Base-by-base conservation (phyloP, 2,113 vertebrate species). In the Triplophysa dalaica region DNA sequence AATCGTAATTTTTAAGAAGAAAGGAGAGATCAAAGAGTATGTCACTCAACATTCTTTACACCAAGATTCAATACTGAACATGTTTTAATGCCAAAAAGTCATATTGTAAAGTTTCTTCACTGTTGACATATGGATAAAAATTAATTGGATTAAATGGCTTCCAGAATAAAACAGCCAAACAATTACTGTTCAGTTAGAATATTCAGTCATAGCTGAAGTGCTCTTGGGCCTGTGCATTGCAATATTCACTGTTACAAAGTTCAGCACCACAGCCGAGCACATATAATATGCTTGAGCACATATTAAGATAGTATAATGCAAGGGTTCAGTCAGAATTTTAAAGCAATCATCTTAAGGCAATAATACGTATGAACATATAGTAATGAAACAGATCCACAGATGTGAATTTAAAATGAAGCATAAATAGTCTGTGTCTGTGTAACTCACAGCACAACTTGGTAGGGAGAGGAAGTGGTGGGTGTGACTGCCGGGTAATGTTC, bases 391-490 rank as follows among this genome's bases (percentile, higher is more conserved):
- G 11, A 26, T 48, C 43, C 21, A 68, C 21, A 68, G 6, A 16
- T 9, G 0, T 7, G 54, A 56, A n/a, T 21, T 21, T 3, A 8
- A 48, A 33, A 13, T 2, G 0, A 16, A 7, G 22, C 65, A 68
- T 12, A 13, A 16, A 60, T 1, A 9, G 26, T 58, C 19, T 60
- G 24, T 43, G n/a, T 26, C 17, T 50, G 43, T 11, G 43, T 69
- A 19, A 64, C 58, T 74, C 63, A 76, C 67, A 74, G 52, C 17
- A 87, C 8, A 0, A 84, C 56, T 17, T 87, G 82, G 22, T 84
- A 85, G 1, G 78, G 81, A 0, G 85, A 86, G 60, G 75, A 17
- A 1, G 80, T 38, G 0, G 0, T 48, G 33, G 75, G 0, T 2
- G 11, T 9, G 22, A 10, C 0, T 2, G 26, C 38, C 16, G 24